These are phyloP conservation scores for Drosophila gunungcola DNA, from an alignment of 1,140 invertebrate genomes.

Conservation along the genomic window DNA sequence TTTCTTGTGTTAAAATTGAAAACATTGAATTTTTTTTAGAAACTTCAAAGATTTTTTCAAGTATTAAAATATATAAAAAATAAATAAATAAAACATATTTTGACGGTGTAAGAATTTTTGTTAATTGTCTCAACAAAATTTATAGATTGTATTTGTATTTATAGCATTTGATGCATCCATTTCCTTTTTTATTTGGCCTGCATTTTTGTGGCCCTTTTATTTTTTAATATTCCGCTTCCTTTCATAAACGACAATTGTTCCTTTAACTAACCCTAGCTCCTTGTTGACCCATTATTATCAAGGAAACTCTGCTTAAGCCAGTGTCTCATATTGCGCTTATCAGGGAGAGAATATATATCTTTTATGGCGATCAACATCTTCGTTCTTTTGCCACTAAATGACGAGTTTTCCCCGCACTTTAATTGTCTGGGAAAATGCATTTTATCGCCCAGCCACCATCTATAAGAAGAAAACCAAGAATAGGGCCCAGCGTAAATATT, in stretches of 20 bases:
- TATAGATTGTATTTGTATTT: too few relatives aligned
- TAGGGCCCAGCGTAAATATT: conserved; percentile 36
- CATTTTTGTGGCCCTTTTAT: neutral
- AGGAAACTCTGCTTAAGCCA: neutral
- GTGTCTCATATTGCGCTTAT: conserved; percentile 25
- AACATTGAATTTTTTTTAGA: too few relatives aligned
- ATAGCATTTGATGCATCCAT: too few relatives aligned
- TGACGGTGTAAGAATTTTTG: too few relatives aligned
- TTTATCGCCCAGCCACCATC: conserved; percentile 62
- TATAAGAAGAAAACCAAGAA: conserved; percentile 21
- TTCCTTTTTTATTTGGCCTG: conserved; percentile 1
- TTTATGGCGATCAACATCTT: conserved; percentile 29
- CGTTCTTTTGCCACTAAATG: conserved; percentile 34
- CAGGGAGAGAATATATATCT: conserved; percentile 28
- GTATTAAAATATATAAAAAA: too few relatives aligned
- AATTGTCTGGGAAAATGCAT: conserved; percentile 75
- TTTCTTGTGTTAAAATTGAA: too few relatives aligned
- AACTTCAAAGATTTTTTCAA: too few relatives aligned
- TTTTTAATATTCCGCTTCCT: conserved; percentile 1
- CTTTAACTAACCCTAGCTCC: conserved; percentile 9
- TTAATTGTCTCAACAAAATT: neutral
- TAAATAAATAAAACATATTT: too few relatives aligned
- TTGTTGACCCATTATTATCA: conserved; percentile 17
- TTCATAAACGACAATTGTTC: conserved; percentile 8
- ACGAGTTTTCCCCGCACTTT: conserved; percentile 45